Base-by-base conservation (phyloP, 2,888 invertebrate genomes). In the Laothoe populi region DNA sequence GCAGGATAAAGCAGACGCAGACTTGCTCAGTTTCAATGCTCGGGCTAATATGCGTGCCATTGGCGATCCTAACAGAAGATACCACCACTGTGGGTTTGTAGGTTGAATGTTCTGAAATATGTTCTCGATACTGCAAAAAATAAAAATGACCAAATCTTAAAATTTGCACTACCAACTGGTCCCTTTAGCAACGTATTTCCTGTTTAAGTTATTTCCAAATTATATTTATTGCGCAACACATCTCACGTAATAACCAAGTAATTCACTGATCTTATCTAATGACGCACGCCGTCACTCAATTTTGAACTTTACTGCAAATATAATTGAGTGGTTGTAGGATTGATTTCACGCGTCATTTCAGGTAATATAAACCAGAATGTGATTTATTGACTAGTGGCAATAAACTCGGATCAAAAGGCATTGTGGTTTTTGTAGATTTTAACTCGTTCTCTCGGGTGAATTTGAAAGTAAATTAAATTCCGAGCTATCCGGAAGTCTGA, bases 321-420 rank as follows among this genome's bases (percentile, higher is more conserved):
- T 1, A 10, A 13, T 38, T 38, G 1, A 38, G 38, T 38, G 4
- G 38, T 38, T 10, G 1, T 3, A 11, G 10, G 38, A 1, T 13
- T 38, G 38, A 38, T 38, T 38, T 38, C 38, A 3, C 38, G 38
- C 13, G 11, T 23, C 24, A 19, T 13, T 23, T 21, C 21, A 45
- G 8, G 3, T 21, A 45, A 5, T 48, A 53, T 31, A n/a, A n/a
- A 26, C 49, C 26, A 31, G 26, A n/a, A n/a, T 0, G 53, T 53
- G 53, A 53, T 53, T 53, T 53, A 53, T 53, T 35, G 53, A 35
- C 16, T 19, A 10, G 11, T 53, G 53, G 19, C 53, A 53, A 53
- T 53, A 35, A 53, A 31, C 53, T 53, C 35, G 8, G 16, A 4
- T 35, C 16, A 31, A 24, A 48, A 13, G 26, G 2, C 19, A 19